These are phyloP conservation scores for Branchinecta sandiegonensis DNA, from an alignment of 2,888 invertebrate species.

Conservation along the genomic window DNA sequence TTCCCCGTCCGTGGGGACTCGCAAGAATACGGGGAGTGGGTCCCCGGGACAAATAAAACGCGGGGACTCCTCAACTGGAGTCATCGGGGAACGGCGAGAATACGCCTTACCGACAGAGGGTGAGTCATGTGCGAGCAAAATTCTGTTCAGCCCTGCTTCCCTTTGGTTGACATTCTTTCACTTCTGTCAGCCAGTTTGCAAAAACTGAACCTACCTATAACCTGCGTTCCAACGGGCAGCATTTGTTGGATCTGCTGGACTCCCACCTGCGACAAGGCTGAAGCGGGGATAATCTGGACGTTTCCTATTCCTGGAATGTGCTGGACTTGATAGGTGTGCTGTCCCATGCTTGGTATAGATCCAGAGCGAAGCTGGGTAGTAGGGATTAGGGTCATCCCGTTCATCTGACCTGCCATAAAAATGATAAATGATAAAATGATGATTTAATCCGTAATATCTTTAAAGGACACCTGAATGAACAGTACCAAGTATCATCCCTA, in stretches of 20 bases:
- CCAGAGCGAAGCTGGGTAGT: background rate
- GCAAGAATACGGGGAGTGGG: too few species aligned
- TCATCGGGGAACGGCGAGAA: too few species aligned
- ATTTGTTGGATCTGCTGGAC: constrained; percentile 30
- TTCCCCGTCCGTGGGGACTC: too few species aligned
- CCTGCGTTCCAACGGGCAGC: constrained; percentile 32
- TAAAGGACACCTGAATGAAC: too few species aligned
- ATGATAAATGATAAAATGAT: too few species aligned
- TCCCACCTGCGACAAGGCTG: constrained; percentile 36
- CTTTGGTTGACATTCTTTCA: background rate
- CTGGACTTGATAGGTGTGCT: constrained; percentile 47
- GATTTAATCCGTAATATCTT: too few species aligned
- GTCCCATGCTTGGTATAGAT: background rate
- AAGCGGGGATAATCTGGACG: constrained; percentile 62
- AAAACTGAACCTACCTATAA: constrained; percentile 33
- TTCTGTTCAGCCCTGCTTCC: background rate
- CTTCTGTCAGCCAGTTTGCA: background rate
- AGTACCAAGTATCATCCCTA: too few species aligned
- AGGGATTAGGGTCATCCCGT: constrained; percentile 1
- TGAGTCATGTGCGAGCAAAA: too few species aligned
- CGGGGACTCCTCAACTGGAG: too few species aligned
- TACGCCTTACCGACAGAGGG: background rate
- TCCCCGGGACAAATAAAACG: too few species aligned
- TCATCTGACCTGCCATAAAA: background rate
- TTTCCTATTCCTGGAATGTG: constrained; percentile 60